A percentile compares a stretch with the other conserved stretches of the same genome.
phyloP scores from a whole-genome alignment of 2,797 vertebrate species.

The Halcyon chelicuti region DNA sequence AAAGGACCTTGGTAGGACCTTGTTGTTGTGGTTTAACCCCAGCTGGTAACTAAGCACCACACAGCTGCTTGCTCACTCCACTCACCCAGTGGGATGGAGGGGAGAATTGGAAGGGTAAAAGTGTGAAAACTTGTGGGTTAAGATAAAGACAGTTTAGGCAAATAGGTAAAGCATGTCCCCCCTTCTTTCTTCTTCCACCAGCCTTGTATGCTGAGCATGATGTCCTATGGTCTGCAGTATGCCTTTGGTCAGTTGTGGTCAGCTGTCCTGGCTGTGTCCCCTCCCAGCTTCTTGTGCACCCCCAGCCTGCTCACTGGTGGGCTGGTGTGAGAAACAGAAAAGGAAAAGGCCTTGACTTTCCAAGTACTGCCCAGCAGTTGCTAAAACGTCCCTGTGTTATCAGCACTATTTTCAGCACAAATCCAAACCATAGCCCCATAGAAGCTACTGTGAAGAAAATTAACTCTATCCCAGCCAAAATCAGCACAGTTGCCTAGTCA shows the following conservation, averaged over 20 bases:
- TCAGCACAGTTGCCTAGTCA: not conserved
- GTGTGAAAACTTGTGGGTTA: not conserved
- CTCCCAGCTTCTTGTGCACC: not conserved
- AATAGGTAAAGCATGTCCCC: not conserved
- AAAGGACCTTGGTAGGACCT: not conserved
- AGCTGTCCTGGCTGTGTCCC: not conserved
- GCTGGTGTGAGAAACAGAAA: not conserved
- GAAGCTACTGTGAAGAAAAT: not conserved
- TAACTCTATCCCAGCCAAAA: not conserved
- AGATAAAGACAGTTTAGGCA: not conserved
- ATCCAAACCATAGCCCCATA: not conserved
- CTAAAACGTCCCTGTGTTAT: not conserved
- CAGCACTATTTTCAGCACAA: not conserved
- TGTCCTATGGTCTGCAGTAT: not conserved
- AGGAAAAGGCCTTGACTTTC: not conserved
- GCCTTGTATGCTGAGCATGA: not conserved
- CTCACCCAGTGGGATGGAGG: not conserved
- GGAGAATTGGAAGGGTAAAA: not conserved
- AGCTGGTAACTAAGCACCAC: not conserved
- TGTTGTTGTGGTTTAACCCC: not conserved
- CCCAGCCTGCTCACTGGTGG: fast-evolving
- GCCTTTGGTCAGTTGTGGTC: not conserved
- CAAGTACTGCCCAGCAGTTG: not conserved
- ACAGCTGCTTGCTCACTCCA: fast-evolving
- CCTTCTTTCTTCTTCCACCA: not conserved